Conservation (phyloP, 1,140 invertebrate species). For the Mycetomoellerius zeteki region DNA sequence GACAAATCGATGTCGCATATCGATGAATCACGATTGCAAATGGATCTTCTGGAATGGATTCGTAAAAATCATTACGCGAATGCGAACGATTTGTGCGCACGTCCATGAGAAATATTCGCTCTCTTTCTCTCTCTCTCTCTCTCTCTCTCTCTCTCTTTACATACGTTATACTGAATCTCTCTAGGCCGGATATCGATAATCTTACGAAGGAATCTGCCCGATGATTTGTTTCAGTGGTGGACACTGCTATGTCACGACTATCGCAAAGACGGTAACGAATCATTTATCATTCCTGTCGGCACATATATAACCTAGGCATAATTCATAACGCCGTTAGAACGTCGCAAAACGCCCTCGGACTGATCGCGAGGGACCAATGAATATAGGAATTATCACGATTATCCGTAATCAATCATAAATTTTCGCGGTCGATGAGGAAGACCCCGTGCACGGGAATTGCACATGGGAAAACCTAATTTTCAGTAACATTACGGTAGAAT, state of each 20-base stretch:
- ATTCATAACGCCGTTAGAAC: conserved; percentile 31
- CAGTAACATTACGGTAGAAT: not conserved
- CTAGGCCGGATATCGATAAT: conserved; percentile 56
- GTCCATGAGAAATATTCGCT: not conserved
- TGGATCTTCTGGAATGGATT: not conserved
- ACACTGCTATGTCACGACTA: not conserved
- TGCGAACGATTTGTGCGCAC: not conserved
- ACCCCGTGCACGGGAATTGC: not conserved
- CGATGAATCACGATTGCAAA: conserved; percentile 23
- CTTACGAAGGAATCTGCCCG: conserved; percentile 30
- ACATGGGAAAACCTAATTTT: conserved; percentile 3
- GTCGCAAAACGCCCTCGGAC: not conserved
- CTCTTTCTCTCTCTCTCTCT: no score
- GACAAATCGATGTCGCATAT: conserved; percentile 6
- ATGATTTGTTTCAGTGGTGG: conserved; percentile 48
- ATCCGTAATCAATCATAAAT: conserved; percentile 30
- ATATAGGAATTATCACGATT: conserved; percentile 43
- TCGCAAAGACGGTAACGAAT: conserved; percentile 54
- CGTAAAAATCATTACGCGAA: not conserved
- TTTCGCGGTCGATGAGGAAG: not conserved
- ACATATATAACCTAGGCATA: conserved; percentile 43
- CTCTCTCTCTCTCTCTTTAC: no score
- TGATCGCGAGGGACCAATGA: not conserved
- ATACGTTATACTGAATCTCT: conserved; percentile 56
- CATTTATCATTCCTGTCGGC: conserved; percentile 60